Percentiles rank a stretch among this genome's conserved stretches.
Evolutionary conservation across 53 echinoderm and acorn worm genomes (phyloP).

Genomic region (Actinopyga echinites): DNA sequence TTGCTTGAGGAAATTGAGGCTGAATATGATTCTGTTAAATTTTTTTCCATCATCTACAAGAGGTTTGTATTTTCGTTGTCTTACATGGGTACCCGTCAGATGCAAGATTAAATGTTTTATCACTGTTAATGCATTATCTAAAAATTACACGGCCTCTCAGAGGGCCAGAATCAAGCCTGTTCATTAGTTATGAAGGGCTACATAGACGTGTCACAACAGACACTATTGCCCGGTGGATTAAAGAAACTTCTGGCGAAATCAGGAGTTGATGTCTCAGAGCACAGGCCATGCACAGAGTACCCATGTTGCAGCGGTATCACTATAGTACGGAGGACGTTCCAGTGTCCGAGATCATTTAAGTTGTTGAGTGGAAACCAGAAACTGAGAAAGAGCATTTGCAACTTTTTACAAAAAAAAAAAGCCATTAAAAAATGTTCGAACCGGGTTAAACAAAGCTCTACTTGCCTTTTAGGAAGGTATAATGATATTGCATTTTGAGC

Average conservation of each 20-base stretch:
- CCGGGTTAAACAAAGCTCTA: background rate
- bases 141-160: constrained; percentile 10
- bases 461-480: background rate
- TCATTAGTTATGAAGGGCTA: constrained; percentile 38
- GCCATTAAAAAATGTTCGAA: background rate
- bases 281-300: constrained; percentile 35
- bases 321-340: background rate
- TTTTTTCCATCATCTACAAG: too few species aligned
- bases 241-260: constrained; percentile 10
- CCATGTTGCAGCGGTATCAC: constrained; percentile 25
- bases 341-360: background rate
- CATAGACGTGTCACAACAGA: constrained; percentile 26
- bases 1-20: too few species aligned
- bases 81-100: background rate
- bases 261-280: constrained; percentile 36
- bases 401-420: background rate
- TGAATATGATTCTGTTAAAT: too few species aligned
- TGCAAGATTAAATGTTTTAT: background rate
- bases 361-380: background rate
- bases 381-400: background rate
- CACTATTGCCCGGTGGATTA: constrained; percentile 53
- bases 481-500: background rate
- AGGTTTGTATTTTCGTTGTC: background rate
- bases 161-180: background rate
- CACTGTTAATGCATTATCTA: background rate